Evolutionary conservation across 1,140 invertebrate genomes (phyloP).

Genomic region (Planococcus citri): DNA sequence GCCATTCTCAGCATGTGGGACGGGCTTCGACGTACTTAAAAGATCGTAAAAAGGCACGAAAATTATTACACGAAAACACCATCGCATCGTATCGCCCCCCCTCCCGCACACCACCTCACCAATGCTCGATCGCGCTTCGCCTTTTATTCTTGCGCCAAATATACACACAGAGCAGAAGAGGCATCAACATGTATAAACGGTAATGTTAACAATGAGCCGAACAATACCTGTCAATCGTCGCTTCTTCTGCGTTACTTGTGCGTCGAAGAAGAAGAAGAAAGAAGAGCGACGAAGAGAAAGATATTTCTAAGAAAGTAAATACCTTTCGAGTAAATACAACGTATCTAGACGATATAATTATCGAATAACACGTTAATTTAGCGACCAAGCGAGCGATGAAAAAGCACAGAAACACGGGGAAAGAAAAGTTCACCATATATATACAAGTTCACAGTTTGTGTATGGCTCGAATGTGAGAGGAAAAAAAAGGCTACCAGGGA

Average conservation of each 20-base stretch:
- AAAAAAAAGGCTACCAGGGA: too few relatives aligned
- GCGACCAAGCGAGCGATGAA: too few relatives aligned
- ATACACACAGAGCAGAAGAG: too few relatives aligned
- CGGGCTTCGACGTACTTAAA: background rate
- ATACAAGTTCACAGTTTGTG: too few relatives aligned
- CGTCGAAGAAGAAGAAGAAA: too few relatives aligned
- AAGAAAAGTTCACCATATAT: too few relatives aligned
- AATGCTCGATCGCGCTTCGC: too few relatives aligned
- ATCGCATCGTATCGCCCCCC: too few relatives aligned
- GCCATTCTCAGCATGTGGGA: background rate
- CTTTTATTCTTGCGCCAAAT: too few relatives aligned
- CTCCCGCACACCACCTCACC: too few relatives aligned
- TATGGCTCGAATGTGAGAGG: too few relatives aligned
- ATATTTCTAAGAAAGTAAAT: background rate
- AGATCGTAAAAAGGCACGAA: constrained; percentile 1
- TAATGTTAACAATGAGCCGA: background rate
- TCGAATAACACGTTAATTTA: background rate
- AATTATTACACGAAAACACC: background rate
- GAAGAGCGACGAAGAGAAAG: background rate
- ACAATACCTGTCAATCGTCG: background rate
- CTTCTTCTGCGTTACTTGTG: background rate
- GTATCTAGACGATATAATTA: background rate
- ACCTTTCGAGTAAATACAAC: background rate
- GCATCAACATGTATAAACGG: background rate
- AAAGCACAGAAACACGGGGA: too few relatives aligned